These are phyloP conservation scores for Syndactyla subalaris DNA, from an alignment of 2,797 vertebrate species.

Conservation along the genomic window DNA sequence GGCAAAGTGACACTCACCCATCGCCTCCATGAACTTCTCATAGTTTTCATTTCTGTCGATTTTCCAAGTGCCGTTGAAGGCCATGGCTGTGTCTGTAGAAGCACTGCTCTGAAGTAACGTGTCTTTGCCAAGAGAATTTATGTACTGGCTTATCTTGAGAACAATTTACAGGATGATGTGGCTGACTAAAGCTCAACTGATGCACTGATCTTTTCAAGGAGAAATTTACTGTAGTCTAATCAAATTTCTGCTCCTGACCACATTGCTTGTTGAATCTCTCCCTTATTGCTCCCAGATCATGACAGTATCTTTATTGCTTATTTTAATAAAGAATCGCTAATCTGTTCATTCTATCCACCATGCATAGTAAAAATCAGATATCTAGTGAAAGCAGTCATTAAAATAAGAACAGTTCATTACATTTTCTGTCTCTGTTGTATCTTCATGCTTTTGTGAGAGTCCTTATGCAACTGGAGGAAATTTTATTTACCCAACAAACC, in stretches of 20 bases:
- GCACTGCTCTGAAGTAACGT: neutral
- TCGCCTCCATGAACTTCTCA: constrained; percentile 93
- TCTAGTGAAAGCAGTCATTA: neutral
- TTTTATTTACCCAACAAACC: neutral
- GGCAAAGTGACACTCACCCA: constrained; percentile 85
- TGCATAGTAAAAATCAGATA: neutral
- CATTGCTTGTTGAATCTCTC: neutral
- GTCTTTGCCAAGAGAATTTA: constrained; percentile 73
- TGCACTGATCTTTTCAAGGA: neutral
- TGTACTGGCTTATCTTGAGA: constrained; percentile 81
- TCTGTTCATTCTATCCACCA: neutral
- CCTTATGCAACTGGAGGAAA: neutral
- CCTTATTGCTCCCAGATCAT: neutral
- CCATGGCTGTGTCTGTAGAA: constrained; percentile 78
- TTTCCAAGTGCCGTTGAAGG: constrained; percentile 91
- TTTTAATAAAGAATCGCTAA: neutral
- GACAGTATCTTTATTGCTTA: neutral
- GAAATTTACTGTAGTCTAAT: neutral
- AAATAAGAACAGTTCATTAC: neutral
- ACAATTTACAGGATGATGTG: constrained; percentile 83
- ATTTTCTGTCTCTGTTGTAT: neutral
- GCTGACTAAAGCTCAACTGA: constrained; percentile 86
- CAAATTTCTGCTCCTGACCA: neutral
- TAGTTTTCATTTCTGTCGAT: constrained; percentile 90
- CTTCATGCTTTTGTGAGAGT: neutral